Evolutionary conservation across 2,888 invertebrate genomes (phyloP).

Genomic region (Cosmopolites sordidus): DNA sequence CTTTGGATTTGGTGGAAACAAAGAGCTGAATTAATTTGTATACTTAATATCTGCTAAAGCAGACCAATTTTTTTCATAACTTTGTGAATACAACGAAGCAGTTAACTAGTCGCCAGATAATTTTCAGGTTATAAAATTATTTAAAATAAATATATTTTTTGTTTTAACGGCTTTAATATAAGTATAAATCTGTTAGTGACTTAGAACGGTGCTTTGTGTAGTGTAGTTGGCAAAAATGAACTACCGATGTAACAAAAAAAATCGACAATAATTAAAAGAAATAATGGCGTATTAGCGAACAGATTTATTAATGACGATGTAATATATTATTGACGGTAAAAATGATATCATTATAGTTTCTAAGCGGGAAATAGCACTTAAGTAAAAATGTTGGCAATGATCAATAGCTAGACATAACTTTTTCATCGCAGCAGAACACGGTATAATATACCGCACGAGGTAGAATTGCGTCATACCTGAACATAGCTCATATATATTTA

Average conservation of each 20-base stretch:
- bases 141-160: too few species aligned
- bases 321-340: background rate
- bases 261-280: background rate
- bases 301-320: background rate
- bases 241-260: background rate
- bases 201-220: too few species aligned
- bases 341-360: background rate
- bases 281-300: background rate
- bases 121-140: too few species aligned
- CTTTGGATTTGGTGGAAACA: too few species aligned
- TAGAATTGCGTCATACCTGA: conserved; percentile 11
- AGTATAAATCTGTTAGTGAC: too few species aligned
- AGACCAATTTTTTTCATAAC: too few species aligned
- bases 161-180: too few species aligned
- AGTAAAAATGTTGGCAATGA: conserved; percentile 19
- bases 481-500: conserved; percentile 13
- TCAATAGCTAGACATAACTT: conserved; percentile 14
- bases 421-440: conserved; percentile 9
- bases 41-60: too few species aligned
- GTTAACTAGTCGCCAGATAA: too few species aligned
- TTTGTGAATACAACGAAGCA: too few species aligned
- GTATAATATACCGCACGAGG: background rate
- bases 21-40: too few species aligned
- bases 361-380: conserved; percentile 1
- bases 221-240: background rate